These are phyloP conservation scores for Hyalella azteca DNA, from an alignment of 2,888 invertebrate species.

Conservation along the genomic window DNA sequence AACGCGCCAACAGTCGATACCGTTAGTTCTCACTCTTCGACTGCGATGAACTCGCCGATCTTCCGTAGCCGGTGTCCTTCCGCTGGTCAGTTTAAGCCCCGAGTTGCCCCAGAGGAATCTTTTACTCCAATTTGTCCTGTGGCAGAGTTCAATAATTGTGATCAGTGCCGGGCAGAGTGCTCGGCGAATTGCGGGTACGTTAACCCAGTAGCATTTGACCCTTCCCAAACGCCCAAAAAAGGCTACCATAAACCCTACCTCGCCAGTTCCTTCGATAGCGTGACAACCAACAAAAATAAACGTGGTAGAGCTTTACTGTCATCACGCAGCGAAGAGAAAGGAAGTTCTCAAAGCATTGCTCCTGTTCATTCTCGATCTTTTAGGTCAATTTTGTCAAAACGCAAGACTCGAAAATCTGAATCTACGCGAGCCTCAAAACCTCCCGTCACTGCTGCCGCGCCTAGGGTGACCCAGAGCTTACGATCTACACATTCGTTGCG, in stretches of 20 bases:
- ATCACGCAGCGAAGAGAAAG: background rate
- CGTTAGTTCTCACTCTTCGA: too few relatives aligned
- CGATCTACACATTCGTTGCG: conserved; percentile 2
- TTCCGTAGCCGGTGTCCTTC: too few relatives aligned
- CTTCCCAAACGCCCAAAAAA: background rate
- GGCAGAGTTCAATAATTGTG: background rate
- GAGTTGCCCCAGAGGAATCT: background rate
- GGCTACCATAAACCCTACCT: background rate
- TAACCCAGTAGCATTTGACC: conserved; percentile 7
- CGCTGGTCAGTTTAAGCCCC: background rate
- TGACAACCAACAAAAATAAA: background rate
- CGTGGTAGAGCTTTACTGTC: background rate
- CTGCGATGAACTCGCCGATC: too few relatives aligned
- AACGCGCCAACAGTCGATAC: too few relatives aligned
- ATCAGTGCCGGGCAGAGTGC: conserved; percentile 3
- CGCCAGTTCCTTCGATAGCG: conserved; percentile 1
- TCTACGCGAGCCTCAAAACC: background rate
- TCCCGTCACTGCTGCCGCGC: background rate
- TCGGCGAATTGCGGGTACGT: background rate
- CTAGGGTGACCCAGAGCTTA: conserved; percentile 9
- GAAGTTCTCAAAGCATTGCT: background rate
- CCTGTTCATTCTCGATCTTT: conserved; percentile 31
- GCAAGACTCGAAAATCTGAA: conserved; percentile 11
- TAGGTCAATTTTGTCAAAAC: conserved; percentile 13
- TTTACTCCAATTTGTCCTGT: background rate